Conservation (phyloP, 2,113 vertebrate species). For the Erythrocebus patas region DNA sequence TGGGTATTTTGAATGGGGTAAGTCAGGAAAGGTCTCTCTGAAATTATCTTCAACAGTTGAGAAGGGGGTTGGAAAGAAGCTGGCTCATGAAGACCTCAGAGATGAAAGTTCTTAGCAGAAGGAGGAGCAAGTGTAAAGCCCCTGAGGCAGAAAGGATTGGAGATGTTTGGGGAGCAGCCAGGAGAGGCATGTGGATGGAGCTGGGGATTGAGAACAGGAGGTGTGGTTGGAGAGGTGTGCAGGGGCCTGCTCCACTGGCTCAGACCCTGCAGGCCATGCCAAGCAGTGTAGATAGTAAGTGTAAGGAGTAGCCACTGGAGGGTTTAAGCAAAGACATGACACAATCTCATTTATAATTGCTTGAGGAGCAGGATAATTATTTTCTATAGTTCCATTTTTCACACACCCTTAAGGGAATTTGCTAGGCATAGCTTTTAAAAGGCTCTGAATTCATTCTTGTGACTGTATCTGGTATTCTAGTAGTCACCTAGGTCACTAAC, state of each 20-base stretch:
- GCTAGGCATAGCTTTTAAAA: not conserved
- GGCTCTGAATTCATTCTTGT: not conserved
- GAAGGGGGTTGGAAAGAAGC: not conserved
- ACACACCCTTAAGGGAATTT: not conserved
- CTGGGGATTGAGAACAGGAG: not conserved
- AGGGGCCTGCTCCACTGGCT: not conserved
- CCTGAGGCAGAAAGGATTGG: not conserved
- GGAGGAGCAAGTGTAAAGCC: not conserved
- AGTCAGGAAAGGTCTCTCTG: not conserved
- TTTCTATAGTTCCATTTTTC: not conserved
- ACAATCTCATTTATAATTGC: not conserved
- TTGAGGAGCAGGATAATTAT: not conserved
- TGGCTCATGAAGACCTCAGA: not conserved
- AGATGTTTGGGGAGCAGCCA: not conserved
- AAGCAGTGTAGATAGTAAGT: fast-evolving
- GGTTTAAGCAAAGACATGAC: not conserved
- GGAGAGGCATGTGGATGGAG: no score
- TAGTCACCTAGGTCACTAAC: not conserved
- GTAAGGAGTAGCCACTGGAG: fast-evolving
- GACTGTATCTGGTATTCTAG: not conserved
- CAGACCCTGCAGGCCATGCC: no score
- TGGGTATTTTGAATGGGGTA: not conserved
- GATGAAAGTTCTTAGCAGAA: not conserved
- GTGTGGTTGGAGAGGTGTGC: not conserved
- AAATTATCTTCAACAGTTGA: not conserved